These are phyloP conservation scores for Pelobates cultripes DNA, from an alignment of 2,797 vertebrate species.

Conservation along the genomic window DNA sequence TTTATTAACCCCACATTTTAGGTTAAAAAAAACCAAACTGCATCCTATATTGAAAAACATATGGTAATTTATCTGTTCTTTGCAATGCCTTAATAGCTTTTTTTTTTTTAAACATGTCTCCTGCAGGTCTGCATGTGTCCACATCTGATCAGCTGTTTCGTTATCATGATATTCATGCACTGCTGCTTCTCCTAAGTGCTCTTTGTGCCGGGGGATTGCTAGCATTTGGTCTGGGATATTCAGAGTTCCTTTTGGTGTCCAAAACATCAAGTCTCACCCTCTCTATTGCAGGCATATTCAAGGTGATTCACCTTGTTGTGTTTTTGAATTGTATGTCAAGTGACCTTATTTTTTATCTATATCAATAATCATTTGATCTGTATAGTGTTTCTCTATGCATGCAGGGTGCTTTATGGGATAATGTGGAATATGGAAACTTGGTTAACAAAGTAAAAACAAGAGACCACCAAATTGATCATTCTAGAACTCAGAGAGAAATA, in stretches of 20 bases:
- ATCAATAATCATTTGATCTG: background rate
- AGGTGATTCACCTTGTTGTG: slow-evolving; percentile 72
- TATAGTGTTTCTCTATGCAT: background rate
- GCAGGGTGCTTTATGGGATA: no score
- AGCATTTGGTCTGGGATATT: slow-evolving; percentile 93
- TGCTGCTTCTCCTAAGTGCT: slow-evolving; percentile 76
- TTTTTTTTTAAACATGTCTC: background rate
- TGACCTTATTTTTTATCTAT: no score
- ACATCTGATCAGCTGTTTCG: slow-evolving; percentile 86
- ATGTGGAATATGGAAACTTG: no score
- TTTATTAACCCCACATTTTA: no score
- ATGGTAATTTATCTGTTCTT: no score
- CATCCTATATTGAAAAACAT: no score
- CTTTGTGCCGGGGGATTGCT: slow-evolving; percentile 83
- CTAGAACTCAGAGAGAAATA: no score
- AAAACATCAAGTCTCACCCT: slow-evolving; percentile 92
- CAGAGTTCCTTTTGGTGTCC: slow-evolving; percentile 93
- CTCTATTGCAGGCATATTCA: slow-evolving; percentile 94
- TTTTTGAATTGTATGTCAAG: no score
- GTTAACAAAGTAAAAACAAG: no score
- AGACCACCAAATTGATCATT: no score
- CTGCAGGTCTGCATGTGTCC: slow-evolving; percentile 81
- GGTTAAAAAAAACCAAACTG: no score
- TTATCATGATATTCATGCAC: slow-evolving; percentile 75
- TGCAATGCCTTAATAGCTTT: no score